Evolutionary conservation across 2,797 vertebrate species (phyloP), one percentile per base, ranked within the genome.

Genomic region (Danio jaintianensis): DNA sequence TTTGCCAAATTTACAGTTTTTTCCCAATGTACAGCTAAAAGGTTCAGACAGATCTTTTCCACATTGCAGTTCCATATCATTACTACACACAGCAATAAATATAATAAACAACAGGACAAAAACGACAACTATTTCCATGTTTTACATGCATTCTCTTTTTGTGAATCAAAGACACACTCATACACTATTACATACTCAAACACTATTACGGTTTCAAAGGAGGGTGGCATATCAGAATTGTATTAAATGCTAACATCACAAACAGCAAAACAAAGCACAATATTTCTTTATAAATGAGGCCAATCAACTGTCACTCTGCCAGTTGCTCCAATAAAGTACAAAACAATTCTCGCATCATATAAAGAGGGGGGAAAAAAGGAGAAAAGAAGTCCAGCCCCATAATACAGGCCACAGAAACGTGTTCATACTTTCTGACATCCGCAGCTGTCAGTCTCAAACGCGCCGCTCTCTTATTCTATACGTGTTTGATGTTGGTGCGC

Each of bases 401-500:
- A 12, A 78, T 20, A 45, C 42, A 48, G 16, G 15, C 13, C n/a
- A 15, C 5, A 45, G 43, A 64, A 77, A 6, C 38, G 3, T 1
- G 7, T 58, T 61, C 47, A 62, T 50, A 53, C 42, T 61, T 58
- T 78, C n/a, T 38, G 22, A 69, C 16, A 48, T 58, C 29, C 5
- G 6, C 11, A 18, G 29, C 56, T 78, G 55, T 70, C 55, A 78
- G 29, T 61, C 55, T 78, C 12, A 6, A 10, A 5, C 36, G 12
- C 55, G 22, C 45, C 29, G 7, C 22, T 55, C 47, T 64, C 58
- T 73, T 75, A 29, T 78, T 15, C 45, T 67, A 68, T 18, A 61
- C 52, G 61, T 61, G 63, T 55, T 74, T 63, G 72, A 82, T 73
- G 58, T 61, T 53, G 40, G 29, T 48, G 18, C 22, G 38, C 50